Evolutionary conservation across 2,888 invertebrate species (phyloP).

Genomic region (Drosophila multiciliata): DNA sequence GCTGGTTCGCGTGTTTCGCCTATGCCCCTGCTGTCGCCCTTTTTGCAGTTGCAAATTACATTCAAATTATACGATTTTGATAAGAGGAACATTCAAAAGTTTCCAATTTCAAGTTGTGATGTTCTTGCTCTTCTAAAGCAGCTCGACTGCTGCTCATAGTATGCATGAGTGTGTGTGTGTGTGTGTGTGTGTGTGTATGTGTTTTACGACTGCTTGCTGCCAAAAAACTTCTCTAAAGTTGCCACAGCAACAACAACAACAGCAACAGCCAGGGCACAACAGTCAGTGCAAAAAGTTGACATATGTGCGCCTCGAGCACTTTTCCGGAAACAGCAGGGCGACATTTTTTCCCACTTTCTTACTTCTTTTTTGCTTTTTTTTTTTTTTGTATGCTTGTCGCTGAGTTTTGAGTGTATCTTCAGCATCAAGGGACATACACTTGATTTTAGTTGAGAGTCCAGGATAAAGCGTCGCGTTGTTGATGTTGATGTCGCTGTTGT

Average conservation of each 20-base stretch:
- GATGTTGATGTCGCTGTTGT: conserved; percentile 10
- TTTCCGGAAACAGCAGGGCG: conserved; percentile 83
- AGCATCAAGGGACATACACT: conserved; percentile 73
- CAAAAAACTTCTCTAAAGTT: conserved; percentile 67
- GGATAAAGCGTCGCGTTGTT: conserved; percentile 38
- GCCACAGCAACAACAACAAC: conserved; percentile 30
- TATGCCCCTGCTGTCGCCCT: conserved; percentile 52
- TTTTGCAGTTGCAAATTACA: conserved; percentile 83
- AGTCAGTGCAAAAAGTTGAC: conserved; percentile 82
- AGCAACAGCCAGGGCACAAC: conserved; percentile 24
- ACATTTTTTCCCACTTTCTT: conserved; percentile 67
- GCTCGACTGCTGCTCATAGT: not conserved
- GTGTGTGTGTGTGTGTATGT: not conserved
- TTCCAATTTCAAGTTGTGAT: conserved; percentile 83
- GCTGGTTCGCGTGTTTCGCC: conserved; percentile 9
- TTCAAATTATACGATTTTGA: conserved; percentile 84
- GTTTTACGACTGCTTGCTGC: conserved; percentile 20
- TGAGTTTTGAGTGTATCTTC: conserved; percentile 70
- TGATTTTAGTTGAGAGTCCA: conserved; percentile 69
- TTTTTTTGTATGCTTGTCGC: conserved; percentile 22
- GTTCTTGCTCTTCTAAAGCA: conserved; percentile 60
- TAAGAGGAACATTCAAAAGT: conserved; percentile 84
- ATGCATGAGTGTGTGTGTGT: not conserved
- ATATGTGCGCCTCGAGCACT: conserved; percentile 85
- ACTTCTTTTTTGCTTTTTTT: conserved; percentile 22